phyloP scores from a whole-genome alignment of 2,888 invertebrate genomes.

The Saturnia pavonia region DNA sequence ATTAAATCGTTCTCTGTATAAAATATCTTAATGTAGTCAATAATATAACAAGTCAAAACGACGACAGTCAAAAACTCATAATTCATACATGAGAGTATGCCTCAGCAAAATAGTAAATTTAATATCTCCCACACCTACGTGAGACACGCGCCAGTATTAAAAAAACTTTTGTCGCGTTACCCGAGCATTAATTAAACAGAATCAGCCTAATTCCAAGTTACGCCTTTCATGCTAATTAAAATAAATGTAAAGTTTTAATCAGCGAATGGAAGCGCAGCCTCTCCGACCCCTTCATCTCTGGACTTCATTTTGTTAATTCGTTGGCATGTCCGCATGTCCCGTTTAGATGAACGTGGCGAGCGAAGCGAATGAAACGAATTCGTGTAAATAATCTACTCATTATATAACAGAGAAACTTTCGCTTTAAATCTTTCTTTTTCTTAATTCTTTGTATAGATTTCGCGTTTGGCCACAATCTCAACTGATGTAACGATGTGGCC shows the following conservation, averaged over 20 bases:
- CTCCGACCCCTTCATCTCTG: slow-evolving; percentile 28
- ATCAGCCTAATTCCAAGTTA: slow-evolving; percentile 68
- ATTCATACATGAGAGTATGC: slow-evolving; percentile 56
- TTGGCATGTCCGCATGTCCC: neutral
- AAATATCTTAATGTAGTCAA: too few species aligned
- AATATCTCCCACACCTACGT: slow-evolving; percentile 42
- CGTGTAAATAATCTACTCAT: neutral
- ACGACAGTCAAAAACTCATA: slow-evolving; percentile 32
- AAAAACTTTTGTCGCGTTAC: slow-evolving; percentile 36
- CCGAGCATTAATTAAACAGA: slow-evolving; percentile 64
- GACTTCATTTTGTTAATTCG: slow-evolving; percentile 24
- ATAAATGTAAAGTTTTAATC: slow-evolving; percentile 70
- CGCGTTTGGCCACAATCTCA: too few species aligned
- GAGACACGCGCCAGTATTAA: slow-evolving; percentile 32
- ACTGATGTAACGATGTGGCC: too few species aligned
- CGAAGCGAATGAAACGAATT: neutral
- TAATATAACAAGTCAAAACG: too few species aligned
- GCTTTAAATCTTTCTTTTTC: too few species aligned
- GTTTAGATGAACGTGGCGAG: neutral
- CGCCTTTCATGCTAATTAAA: slow-evolving; percentile 69
- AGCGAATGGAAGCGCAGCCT: slow-evolving; percentile 38
- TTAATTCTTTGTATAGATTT: too few species aligned
- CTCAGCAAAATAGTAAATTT: slow-evolving; percentile 49
- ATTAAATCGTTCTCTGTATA: too few species aligned
- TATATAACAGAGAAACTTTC: neutral